A percentile compares a stretch with the other conserved stretches of the same genome.
Evolutionary conservation across 2,888 invertebrate genomes (phyloP).

Genomic region (Hypomecis atomaria): DNA sequence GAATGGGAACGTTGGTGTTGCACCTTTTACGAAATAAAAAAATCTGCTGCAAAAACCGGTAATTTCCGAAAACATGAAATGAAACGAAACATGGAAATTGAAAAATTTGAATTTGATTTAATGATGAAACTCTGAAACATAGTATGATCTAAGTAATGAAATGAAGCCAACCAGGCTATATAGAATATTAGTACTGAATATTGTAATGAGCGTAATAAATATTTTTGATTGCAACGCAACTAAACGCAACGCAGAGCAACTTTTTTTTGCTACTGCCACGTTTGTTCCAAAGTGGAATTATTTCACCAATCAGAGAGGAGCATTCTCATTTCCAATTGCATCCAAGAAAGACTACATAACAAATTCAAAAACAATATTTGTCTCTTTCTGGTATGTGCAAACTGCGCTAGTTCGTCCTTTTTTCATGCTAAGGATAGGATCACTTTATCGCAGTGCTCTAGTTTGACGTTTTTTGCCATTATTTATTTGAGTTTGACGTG

Average conservation of each 20-base stretch:
- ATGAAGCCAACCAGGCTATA: no score
- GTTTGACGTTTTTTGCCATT: slow-evolving; percentile 41
- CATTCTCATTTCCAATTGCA: slow-evolving; percentile 42
- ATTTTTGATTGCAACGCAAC: slow-evolving; percentile 8
- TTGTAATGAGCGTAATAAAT: no score
- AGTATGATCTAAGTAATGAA: no score
- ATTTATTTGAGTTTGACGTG: slow-evolving; percentile 78
- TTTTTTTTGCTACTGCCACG: slow-evolving; percentile 64
- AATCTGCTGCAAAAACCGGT: no score
- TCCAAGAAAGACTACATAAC: no score
- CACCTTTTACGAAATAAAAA: no score
- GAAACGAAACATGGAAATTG: no score
- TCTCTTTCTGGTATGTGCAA: slow-evolving; percentile 40
- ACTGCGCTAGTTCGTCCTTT: background rate
- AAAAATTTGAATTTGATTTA: no score
- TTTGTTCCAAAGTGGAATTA: slow-evolving; percentile 75
- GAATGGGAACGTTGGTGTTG: no score
- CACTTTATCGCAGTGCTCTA: background rate
- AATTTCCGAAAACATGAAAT: no score
- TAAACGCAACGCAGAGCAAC: slow-evolving; percentile 31
- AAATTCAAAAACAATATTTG: background rate
- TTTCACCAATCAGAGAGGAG: slow-evolving; percentile 63
- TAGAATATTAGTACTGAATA: no score
- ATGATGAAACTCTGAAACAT: no score
- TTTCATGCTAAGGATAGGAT: background rate